Evolutionary conservation across 2,113 vertebrate species (phyloP).

Genomic region (Ifrita kowaldi): DNA sequence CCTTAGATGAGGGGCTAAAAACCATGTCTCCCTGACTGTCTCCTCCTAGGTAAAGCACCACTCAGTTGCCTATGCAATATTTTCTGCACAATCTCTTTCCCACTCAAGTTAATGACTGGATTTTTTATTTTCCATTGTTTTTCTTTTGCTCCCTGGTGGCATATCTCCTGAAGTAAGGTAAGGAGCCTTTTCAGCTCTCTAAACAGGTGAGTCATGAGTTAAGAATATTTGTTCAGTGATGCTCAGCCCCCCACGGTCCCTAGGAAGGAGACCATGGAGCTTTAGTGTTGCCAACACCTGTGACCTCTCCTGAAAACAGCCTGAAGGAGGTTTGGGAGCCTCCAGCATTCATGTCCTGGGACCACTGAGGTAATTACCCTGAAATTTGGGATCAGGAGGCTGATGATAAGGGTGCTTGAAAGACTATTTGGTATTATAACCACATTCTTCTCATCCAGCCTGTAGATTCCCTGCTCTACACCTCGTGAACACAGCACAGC

Average conservation of each 20-base stretch:
- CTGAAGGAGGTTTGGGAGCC: not conserved
- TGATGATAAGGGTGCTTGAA: not conserved
- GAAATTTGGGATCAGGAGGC: not conserved
- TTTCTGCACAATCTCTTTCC: not conserved
- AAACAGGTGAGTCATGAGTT: not conserved
- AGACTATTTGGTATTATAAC: not conserved
- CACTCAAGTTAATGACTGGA: not conserved
- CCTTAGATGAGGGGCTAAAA: not conserved
- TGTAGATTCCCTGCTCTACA: not conserved
- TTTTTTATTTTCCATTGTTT: not conserved
- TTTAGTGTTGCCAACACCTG: not conserved
- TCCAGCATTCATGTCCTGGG: accelerated
- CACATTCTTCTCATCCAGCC: not conserved
- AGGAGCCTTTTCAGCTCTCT: not conserved
- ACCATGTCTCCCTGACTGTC: not conserved
- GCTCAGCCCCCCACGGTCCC: not conserved
- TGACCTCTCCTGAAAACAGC: not conserved
- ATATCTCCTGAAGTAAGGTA: not conserved
- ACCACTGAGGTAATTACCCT: not conserved
- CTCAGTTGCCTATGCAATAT: accelerated
- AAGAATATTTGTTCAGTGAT: not conserved
- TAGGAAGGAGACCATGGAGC: not conserved
- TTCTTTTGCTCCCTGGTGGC: not conserved
- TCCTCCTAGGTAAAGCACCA: not conserved
- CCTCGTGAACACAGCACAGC: accelerated